Evolutionary conservation across 2,113 vertebrate genomes (phyloP).

Genomic region (Trinectes maculatus): DNA sequence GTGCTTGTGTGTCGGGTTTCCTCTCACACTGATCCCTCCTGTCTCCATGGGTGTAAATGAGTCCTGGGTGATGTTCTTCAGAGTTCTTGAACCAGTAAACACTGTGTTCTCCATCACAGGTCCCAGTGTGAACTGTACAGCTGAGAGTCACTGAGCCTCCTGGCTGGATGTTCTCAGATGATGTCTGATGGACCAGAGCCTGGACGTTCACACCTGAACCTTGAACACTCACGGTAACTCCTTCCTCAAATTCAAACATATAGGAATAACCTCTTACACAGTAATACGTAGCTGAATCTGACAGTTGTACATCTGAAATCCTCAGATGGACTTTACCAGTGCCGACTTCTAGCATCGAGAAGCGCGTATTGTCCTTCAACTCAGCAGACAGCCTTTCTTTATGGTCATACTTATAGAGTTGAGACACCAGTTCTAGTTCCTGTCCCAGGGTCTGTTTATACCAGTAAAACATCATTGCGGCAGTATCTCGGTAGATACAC

Average conservation of each 20-base stretch:
- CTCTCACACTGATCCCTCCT: slow-evolving; percentile 42
- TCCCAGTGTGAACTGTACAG: slow-evolving; percentile 58
- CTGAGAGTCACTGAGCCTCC: slow-evolving; percentile 54
- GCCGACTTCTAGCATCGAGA: neutral
- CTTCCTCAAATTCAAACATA: neutral
- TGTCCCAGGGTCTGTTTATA: slow-evolving; percentile 41
- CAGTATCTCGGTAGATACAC: neutral
- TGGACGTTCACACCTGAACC: neutral
- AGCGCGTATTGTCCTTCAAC: slow-evolving; percentile 36
- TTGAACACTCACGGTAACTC: slow-evolving; percentile 16
- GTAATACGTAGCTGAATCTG: slow-evolving; percentile 37
- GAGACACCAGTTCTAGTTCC: slow-evolving; percentile 13
- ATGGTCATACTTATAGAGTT: slow-evolving; percentile 9
- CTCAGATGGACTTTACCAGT: slow-evolving; percentile 32
- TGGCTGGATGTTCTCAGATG: slow-evolving; percentile 17
- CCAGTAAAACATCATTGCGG: slow-evolving; percentile 27
- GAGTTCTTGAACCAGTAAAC: slow-evolving; percentile 71
- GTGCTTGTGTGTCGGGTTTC: slow-evolving; percentile 19
- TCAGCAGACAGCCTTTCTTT: neutral
- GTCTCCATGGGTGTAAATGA: slow-evolving; percentile 54
- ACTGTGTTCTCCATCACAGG: slow-evolving; percentile 51
- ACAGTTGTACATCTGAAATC: slow-evolving; percentile 22
- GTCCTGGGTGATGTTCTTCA: slow-evolving; percentile 26
- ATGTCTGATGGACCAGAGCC: slow-evolving; percentile 21
- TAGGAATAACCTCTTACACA: slow-evolving; percentile 4